These are phyloP conservation scores for Synaphobranchus kaupii DNA, from an alignment of 2,797 vertebrate genomes.

Conservation along the genomic window DNA sequence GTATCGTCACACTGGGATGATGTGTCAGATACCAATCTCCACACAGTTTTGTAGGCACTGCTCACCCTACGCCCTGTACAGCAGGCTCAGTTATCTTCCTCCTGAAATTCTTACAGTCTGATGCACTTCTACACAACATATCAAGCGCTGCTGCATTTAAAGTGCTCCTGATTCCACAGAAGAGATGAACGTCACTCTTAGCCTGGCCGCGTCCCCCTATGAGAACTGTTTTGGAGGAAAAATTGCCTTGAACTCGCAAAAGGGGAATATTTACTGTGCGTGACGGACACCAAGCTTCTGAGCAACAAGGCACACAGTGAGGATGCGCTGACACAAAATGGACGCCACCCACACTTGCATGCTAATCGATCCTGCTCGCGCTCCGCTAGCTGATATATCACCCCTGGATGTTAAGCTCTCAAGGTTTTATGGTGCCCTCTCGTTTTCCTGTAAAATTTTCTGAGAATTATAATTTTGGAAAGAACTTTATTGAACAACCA, in stretches of 20 bases:
- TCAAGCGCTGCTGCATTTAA: background rate
- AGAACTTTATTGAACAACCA: background rate
- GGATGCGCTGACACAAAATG: background rate
- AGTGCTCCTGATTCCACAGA: background rate
- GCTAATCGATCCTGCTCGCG: background rate
- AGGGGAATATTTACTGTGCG: background rate
- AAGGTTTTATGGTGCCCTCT: background rate
- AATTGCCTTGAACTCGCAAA: background rate
- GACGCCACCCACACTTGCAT: background rate
- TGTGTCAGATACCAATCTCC: background rate
- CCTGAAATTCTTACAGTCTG: background rate
- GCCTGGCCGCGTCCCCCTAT: background rate
- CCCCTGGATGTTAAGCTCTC: background rate
- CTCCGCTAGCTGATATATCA: background rate
- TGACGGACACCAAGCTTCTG: background rate
- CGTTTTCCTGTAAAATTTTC: background rate
- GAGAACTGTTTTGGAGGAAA: background rate
- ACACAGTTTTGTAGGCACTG: background rate
- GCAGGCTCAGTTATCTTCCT: background rate
- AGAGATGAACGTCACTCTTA: background rate
- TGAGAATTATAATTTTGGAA: background rate
- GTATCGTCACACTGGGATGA: background rate
- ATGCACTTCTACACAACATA: background rate
- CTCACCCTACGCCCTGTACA: background rate
- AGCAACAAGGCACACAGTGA: background rate